Conservation (phyloP, 2,888 invertebrate genomes). For the Lochmaea crataegi region DNA sequence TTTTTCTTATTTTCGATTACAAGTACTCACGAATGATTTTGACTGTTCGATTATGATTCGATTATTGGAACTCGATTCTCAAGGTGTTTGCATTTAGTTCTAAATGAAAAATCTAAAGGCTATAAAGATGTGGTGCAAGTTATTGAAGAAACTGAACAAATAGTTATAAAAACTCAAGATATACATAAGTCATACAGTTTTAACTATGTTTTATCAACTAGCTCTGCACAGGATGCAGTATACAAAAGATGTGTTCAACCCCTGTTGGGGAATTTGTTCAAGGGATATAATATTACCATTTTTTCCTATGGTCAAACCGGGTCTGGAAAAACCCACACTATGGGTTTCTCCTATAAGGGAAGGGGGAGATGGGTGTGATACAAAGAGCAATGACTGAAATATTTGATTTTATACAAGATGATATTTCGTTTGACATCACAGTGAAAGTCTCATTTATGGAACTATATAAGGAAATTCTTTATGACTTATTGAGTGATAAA, state of each 20-base stretch:
- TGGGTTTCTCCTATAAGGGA: conserved; percentile 85
- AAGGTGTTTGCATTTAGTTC: too few species aligned
- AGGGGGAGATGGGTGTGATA: conserved; percentile 82
- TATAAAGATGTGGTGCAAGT: conserved; percentile 79
- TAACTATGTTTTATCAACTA: too few species aligned
- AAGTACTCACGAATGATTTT: too few species aligned
- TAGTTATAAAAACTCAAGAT: conserved; percentile 70
- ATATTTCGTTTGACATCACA: conserved; percentile 72
- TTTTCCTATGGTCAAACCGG: conserved; percentile 96
- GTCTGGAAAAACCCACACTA: conserved; percentile 92
- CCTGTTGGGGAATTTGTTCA: conserved; percentile 81
- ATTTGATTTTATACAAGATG: conserved; percentile 68
- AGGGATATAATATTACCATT: conserved; percentile 90
- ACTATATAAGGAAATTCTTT: conserved; percentile 89
- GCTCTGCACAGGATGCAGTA: conserved; percentile 67
- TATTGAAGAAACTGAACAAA: conserved; percentile 75
- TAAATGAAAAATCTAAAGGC: conserved; percentile 78
- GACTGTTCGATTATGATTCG: too few species aligned
- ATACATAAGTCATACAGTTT: conserved; percentile 82
- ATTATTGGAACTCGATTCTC: too few species aligned
- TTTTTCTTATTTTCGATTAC: too few species aligned
- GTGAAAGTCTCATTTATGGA: conserved; percentile 88
- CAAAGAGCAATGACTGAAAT: conserved; percentile 87
- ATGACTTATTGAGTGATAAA: conserved; percentile 80
- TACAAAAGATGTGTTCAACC: conserved; percentile 79